Percentiles rank a stretch among this genome's conserved stretches.
These are phyloP conservation scores for Pelobates fuscus DNA, from an alignment of 2,113 vertebrate species.

Conservation along the genomic window DNA sequence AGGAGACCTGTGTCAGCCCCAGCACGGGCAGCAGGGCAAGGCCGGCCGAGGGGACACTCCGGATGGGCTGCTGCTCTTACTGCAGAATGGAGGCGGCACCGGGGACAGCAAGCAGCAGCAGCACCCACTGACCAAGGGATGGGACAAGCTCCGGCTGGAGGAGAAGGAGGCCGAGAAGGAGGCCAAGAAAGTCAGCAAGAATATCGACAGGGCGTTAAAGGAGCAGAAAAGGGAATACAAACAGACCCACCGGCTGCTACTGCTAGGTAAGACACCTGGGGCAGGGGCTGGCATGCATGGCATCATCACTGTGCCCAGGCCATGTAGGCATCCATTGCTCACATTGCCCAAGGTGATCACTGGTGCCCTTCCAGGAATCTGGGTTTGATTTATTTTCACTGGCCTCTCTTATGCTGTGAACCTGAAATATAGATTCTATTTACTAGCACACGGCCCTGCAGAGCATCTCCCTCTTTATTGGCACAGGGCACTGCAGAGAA, in stretches of 20 bases:
- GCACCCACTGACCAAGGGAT: conserved; percentile 68
- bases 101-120: conserved; percentile 68
- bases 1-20: conserved; percentile 66
- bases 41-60: conserved; percentile 66
- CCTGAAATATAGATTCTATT: too few relatives aligned
- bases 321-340: too few relatives aligned
- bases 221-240: conserved; percentile 91
- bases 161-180: conserved; percentile 90
- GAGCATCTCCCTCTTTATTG: too few relatives aligned
- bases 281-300: too few relatives aligned
- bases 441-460: too few relatives aligned
- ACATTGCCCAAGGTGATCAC: too few relatives aligned
- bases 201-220: conserved; percentile 85
- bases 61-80: conserved; percentile 66
- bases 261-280: conserved; percentile 79
- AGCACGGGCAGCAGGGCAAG: conserved; percentile 69
- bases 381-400: too few relatives aligned
- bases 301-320: too few relatives aligned
- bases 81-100: conserved; percentile 66
- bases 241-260: conserved; percentile 89
- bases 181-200: conserved; percentile 88
- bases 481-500: too few relatives aligned
- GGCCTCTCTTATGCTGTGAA: too few relatives aligned
- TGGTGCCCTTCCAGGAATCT: too few relatives aligned
- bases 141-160: conserved; percentile 85